phyloP scores from a whole-genome alignment of 37 sponge, comb jelly and placozoan species.

The Ianthella basta region DNA sequence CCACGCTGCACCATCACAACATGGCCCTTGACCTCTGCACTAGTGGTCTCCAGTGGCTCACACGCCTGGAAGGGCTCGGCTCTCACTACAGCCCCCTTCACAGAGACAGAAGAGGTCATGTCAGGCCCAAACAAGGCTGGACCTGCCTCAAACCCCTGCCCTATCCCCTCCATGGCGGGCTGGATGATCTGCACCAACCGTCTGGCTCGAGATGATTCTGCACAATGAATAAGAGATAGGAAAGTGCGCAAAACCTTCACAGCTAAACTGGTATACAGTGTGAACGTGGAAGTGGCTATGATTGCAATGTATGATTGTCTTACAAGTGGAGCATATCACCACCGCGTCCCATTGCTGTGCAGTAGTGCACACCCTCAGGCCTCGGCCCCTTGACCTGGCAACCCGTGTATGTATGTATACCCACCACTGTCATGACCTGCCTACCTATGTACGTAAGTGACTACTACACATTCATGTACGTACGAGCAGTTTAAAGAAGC shows the following conservation, averaged over 20 bases:
- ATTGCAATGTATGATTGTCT: too few species aligned
- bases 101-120: neutral
- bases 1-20: slow-evolving; percentile 78
- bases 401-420: too few species aligned
- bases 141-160: neutral
- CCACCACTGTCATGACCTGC: too few species aligned
- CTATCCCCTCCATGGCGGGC: neutral
- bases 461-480: too few species aligned
- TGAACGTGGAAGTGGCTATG: too few species aligned
- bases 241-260: slow-evolving; percentile 65
- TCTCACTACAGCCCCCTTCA: slow-evolving; percentile 27
- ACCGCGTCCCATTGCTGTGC: too few species aligned
- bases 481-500: too few species aligned
- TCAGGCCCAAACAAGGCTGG: slow-evolving; percentile 16
- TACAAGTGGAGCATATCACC: too few species aligned
- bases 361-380: too few species aligned
- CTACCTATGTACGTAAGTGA: too few species aligned
- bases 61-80: slow-evolving; percentile 44
- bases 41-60: neutral
- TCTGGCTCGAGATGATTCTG: neutral
- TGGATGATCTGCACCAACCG: neutral
- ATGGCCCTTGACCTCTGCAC: slow-evolving; percentile 29
- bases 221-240: slow-evolving; percentile 52
- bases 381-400: too few species aligned
- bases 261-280: too few species aligned